Conservation (phyloP, 2,888 invertebrate species). For the Archips crataeganus region DNA sequence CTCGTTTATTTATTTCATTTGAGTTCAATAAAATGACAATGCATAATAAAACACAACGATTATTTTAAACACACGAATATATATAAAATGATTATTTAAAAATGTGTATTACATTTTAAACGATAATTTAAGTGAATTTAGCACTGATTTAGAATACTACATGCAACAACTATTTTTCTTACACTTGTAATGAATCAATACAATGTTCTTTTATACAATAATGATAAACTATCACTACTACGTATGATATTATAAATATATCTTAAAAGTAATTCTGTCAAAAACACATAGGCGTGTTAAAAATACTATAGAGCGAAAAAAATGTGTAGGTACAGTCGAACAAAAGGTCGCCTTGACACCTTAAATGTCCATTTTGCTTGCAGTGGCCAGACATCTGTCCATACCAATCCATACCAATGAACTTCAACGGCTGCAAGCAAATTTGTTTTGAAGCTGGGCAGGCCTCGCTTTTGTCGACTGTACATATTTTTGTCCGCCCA, state of each 20-base stretch:
- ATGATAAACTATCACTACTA: slow-evolving; percentile 41
- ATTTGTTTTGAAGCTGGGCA: too few relatives aligned
- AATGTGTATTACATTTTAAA: not conserved
- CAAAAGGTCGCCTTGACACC: too few relatives aligned
- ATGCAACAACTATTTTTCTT: slow-evolving; percentile 44
- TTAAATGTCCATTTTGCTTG: too few relatives aligned
- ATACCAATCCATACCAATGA: too few relatives aligned
- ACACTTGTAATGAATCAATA: slow-evolving; percentile 40
- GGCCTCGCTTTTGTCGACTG: too few relatives aligned
- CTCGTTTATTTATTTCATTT: too few relatives aligned
- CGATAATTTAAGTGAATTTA: not conserved
- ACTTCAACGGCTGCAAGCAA: too few relatives aligned
- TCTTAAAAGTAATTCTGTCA: slow-evolving; percentile 48
- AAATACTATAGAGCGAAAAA: slow-evolving; percentile 10
- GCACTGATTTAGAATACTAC: slow-evolving; percentile 32
- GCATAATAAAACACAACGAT: too few relatives aligned
- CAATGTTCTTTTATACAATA: slow-evolving; percentile 45
- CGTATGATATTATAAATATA: slow-evolving; percentile 43
- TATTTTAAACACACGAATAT: too few relatives aligned
- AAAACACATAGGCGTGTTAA: slow-evolving; percentile 50
- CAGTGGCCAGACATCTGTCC: too few relatives aligned
- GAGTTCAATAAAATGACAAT: too few relatives aligned
- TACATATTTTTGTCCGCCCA: slow-evolving; percentile 3
- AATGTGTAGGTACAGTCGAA: not conserved
- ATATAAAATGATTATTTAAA: not conserved